Base-by-base conservation (phyloP, 2,888 invertebrate genomes). In the Heterodera filipjevi region DNA sequence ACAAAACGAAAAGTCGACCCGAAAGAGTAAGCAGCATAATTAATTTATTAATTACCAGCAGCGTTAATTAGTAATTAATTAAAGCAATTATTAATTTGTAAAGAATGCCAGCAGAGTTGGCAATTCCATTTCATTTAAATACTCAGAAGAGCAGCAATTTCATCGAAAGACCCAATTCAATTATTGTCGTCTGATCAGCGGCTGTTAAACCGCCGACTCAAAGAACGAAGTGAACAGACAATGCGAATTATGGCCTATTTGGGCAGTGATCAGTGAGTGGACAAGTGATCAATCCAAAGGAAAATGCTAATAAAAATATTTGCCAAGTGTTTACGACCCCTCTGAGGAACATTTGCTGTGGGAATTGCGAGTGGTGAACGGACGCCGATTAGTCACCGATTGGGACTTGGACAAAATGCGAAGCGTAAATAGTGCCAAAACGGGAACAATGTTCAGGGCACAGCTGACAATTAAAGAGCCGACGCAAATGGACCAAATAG, bases 201-300 rank as follows among this genome's bases (percentile, higher is more conserved):
- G 6, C 46, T 44, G 5, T 14, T 22, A 32, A 59, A 53, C 66
- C n/a, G 35, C 27, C 22, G 30, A n/a, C 1, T 64, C 27, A 33
- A 22, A 6, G n/a, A n/a, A n/a, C n/a, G 27, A 27, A 44, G 19
- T 32, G 66, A 75, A 59, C 33, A 75, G 14, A 59, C n/a, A 33
- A 75, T 75, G 75, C 39, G 46, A 35, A 64, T 75, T 22, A 66
- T 66, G 64, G 75, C 75, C 3, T 75, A 75, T 59, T 59, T 75
- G 68, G 75, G 75, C 44, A 35, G 27, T 14, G 68, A 68, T 32
- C 35, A 75, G 68, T 75, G 19, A 64, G 46, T 5, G 32, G 32
- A 59, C n/a, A 22, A 46, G 35, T 14, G 46, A 35, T 10, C 35
- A 32, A 53, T 72, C 5, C 30, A 22, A 32, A 35, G 22, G 8